These are phyloP conservation scores for Todiramphus saurophagus DNA, from an alignment of 2,113 vertebrate species.

Conservation along the genomic window DNA sequence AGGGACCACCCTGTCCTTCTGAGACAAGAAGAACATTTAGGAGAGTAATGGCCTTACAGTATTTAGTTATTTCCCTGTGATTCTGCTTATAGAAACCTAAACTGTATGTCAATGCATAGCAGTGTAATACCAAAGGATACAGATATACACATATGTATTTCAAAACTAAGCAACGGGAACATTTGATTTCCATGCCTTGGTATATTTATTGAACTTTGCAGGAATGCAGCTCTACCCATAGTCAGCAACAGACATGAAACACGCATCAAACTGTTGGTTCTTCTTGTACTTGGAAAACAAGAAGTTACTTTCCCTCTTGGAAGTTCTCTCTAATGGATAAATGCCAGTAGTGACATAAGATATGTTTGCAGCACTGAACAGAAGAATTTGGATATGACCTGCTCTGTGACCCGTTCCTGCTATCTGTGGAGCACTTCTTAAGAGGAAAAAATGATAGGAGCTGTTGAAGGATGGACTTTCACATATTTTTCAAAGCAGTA, in stretches of 20 bases:
- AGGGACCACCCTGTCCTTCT: background rate
- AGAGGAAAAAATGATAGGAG: background rate
- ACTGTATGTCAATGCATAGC: background rate
- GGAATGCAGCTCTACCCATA: background rate
- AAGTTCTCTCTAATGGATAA: background rate
- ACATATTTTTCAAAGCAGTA: background rate
- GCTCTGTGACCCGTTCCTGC: background rate
- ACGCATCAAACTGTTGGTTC: background rate
- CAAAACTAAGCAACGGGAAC: background rate
- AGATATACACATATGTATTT: rapidly evolving
- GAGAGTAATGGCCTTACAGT: background rate
- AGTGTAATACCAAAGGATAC: background rate
- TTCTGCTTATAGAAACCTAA: background rate
- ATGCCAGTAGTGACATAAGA: background rate
- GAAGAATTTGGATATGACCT: background rate
- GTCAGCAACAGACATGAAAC: background rate
- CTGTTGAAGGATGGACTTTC: background rate
- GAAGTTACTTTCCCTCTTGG: background rate
- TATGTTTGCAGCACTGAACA: background rate
- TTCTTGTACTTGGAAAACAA: background rate
- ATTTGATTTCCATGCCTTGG: background rate
- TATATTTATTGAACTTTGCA: background rate
- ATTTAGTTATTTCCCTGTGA: background rate
- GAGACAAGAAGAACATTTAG: background rate
- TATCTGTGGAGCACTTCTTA: background rate